These are phyloP conservation scores for Steinernema hermaphroditum DNA, from an alignment of 2,888 invertebrate genomes.

Conservation along the genomic window DNA sequence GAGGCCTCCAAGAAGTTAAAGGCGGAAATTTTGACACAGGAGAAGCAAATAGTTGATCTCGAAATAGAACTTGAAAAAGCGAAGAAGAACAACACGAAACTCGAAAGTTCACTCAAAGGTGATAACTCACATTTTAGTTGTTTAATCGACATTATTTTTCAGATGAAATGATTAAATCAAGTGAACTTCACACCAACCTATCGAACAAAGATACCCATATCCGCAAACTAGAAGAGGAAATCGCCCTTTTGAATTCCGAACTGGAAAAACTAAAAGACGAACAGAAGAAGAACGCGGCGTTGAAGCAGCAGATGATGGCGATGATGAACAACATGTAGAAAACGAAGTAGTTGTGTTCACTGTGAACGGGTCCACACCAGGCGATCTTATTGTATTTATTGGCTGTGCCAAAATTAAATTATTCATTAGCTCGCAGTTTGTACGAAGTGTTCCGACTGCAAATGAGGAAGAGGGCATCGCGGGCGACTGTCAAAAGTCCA, in stretches of 20 bases:
- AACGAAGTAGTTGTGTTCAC: background rate
- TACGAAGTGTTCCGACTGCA: slow-evolving; percentile 36
- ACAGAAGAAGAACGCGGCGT: background rate
- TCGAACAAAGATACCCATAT: slow-evolving; percentile 10
- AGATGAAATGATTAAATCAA: slow-evolving; percentile 6
- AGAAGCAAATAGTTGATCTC: background rate
- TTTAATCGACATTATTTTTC: background rate
- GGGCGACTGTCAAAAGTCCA: too few relatives aligned
- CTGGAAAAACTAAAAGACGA: slow-evolving; percentile 9
- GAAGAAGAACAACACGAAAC: background rate
- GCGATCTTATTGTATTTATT: background rate
- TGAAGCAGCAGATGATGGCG: slow-evolving; percentile 29
- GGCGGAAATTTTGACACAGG: background rate
- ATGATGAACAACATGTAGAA: slow-evolving; percentile 25
- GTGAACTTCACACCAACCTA: slow-evolving; percentile 5
- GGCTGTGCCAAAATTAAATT: background rate
- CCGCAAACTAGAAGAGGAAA: slow-evolving; percentile 15
- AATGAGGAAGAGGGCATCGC: too few relatives aligned
- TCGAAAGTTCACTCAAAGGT: background rate
- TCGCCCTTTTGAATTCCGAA: background rate
- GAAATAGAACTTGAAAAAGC: background rate
- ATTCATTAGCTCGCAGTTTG: background rate
- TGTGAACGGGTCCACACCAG: background rate
- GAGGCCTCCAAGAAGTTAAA: too few relatives aligned
- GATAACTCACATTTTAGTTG: background rate